Base-by-base conservation (phyloP, 2,113 vertebrate species). In the Gallinago media region DNA sequence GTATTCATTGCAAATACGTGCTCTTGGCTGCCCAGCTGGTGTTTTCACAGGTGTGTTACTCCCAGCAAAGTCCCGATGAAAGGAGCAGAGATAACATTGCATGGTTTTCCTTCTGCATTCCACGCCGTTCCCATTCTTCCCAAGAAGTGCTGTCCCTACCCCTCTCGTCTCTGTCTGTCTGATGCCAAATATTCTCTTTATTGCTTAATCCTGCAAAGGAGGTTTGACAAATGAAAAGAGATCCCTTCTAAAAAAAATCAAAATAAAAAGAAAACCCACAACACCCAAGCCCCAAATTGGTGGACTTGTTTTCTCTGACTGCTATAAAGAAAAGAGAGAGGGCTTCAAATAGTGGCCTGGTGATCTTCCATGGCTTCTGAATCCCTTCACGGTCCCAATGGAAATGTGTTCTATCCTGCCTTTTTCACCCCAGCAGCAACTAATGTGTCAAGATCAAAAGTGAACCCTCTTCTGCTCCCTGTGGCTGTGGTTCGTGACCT, bases 21-120 rank as follows among this genome's bases (percentile, higher is more conserved):
- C 81, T 68, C 23, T 11, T 56, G 63, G 89, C 72, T 46, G 88
- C 89, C 77, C 91, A 59, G 86, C 93, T 82, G 92, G 31, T 96
- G 96, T 93, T 96, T 96, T 88, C 89, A 77, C 93, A 95, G 96
- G 93, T 96, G 96, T 27, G 36, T 4, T 23, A 49, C 2, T 13
- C 27, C 2, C 42, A 27, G 7, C 73, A 52, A 67, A 76, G 63
- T 42, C 54, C 59, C 56, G 29, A 2, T 20, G 89, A 75, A 91
- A 92, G 77, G 72, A 40, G 80, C 91, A 93, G 87, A 87, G 73
- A 93, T 12, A 88, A 83, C 54, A 42, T 16, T 6, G 42, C 62
- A 2, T 29, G 68, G 87, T 94, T 93, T 93, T 52, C 75, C 63
- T 86, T 79, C 70, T 85, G 76, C 88, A 47, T 96, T 92, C 82